Base-by-base conservation (phyloP, 2,113 vertebrate species). In the Dendrocopos noguchii region DNA sequence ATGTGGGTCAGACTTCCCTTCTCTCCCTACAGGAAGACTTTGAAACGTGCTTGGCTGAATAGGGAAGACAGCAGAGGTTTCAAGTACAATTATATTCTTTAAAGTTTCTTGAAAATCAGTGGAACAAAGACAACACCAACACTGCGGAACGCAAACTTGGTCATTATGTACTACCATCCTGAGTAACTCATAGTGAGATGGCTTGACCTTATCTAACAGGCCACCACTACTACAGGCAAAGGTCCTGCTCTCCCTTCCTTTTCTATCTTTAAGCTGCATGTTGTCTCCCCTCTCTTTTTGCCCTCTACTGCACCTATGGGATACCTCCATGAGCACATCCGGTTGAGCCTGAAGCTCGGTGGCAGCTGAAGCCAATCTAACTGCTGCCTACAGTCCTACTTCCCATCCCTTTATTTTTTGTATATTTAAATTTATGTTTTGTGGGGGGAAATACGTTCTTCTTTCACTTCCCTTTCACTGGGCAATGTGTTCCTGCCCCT, bases 151-250 rank as follows among this genome's bases (percentile, higher is more conserved):
- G 19, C 22, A 22, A 31, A 57, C 63, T 72, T 22, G 15, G 21
- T 31, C 15, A 4, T 79, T 55, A 57, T 12, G 42, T 44, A 24
- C 31, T 63, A 29, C n/a, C 19, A n/a, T 39, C 15, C 44, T 12
- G 5, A 63, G 55, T 34, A 66, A 47, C 39, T 50, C 60, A 50
- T 9, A 15, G 61, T 9, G 42, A 87, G 55, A 34, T 82, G 59
- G 33, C 44, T 57, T 28, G 55, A 67, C 42, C 27, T 85, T 46
- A 42, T 57, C 46, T 24, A 84, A 73, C 20, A 90, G 36, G 12
- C 27, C n/a, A n/a, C 14, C 33, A 28, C 46, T 52, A 74, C 0
- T 3, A 27, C 14, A 34, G 20, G 10, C 0, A 0, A 74, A 87
- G 21, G 46, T 52, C 68, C 31, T 85, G 75, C 46, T 76, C 52